Evolutionary conservation across 2,797 vertebrate species (phyloP), one percentile per base, ranked within the genome.

Genomic region (Falco novaeseelandiae): DNA sequence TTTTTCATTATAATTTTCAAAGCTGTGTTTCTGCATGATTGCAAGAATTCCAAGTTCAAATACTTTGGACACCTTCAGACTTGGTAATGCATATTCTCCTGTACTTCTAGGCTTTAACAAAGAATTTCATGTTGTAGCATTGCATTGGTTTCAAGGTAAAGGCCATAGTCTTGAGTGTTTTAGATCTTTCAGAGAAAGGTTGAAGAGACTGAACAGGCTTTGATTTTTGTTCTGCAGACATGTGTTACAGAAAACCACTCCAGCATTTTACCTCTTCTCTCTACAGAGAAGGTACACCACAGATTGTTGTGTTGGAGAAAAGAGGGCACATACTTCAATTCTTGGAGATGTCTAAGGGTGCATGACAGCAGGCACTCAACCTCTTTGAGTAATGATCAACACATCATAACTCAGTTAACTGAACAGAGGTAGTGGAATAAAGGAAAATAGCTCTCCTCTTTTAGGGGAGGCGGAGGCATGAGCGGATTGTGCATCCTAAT

Each of bases 1-100:
- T 91, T 95, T 92, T 96, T 90, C 90, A 74, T 97, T 63, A 77
- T 48, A 42, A 36, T 88, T 95, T 96, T 84, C 87, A 91, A 93
- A 95, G 80, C 85, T 90, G n/a, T 87, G 91, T 85, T 95, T 96
- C 77, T 97, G 70, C 77, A 54, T 63, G 91, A 82, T 58, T 94
- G 87, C 85, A 90, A 74, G 87, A 73, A 94, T 87, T 81, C 55
- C 87, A 40, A 54, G 87, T 87, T 96, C 83, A 95, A 84, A 80
- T 34, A 8, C 70, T 89, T 48, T 36, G 73, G 87, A 79, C 69
- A 63, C 87, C 62, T 96, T 88, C 84, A 79, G 84, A 76, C 76
- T 93, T 74, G 76, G 30, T 83, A 73, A 82, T 93, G 66, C 34
- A 22, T 73, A 79, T 94, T 86, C 38, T 69, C 58, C 42, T 52